Evolutionary conservation across 2,888 invertebrate genomes (phyloP).

Genomic region (Criorhina ranunculi): DNA sequence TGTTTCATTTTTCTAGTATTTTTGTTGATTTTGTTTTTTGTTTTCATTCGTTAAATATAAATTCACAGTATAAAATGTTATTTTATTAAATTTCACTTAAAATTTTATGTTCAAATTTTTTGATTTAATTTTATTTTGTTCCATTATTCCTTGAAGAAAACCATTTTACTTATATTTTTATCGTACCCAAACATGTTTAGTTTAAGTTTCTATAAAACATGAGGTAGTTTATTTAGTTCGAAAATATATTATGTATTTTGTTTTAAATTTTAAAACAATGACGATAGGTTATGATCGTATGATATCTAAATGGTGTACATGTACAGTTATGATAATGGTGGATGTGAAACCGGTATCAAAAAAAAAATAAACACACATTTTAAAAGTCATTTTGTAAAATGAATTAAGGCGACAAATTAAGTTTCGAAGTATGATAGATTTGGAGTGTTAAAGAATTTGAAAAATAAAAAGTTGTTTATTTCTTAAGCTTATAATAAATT

Average conservation of each 20-base stretch:
- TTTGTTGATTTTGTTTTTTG: not conserved
- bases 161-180: constrained; percentile 18
- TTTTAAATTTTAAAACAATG: constrained; percentile 19
- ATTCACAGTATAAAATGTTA: constrained; percentile 38
- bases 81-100: constrained; percentile 4
- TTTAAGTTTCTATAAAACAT: constrained; percentile 50
- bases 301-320: constrained; percentile 20
- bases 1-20: constrained; percentile 5
- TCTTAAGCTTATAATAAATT: too few species aligned
- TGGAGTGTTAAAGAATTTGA: not conserved
- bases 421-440: too few species aligned
- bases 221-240: constrained; percentile 59
- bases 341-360: constrained; percentile 44
- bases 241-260: constrained; percentile 35
- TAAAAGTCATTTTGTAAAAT: not conserved
- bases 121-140: constrained; percentile 23
- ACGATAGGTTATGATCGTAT: constrained; percentile 12
- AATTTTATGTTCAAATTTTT: not conserved
- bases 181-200: constrained; percentile 40
- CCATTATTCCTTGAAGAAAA: constrained; percentile 3
- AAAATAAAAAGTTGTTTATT: not conserved
- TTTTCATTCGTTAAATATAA: constrained; percentile 20
- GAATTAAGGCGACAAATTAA: constrained; percentile 6
- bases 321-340: constrained; percentile 24
- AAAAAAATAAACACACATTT: constrained; percentile 1